A percentile compares a stretch with the other conserved stretches of the same genome.
Evolutionary conservation across 2,888 invertebrate genomes (phyloP).

Genomic region (Apamea monoglypha): DNA sequence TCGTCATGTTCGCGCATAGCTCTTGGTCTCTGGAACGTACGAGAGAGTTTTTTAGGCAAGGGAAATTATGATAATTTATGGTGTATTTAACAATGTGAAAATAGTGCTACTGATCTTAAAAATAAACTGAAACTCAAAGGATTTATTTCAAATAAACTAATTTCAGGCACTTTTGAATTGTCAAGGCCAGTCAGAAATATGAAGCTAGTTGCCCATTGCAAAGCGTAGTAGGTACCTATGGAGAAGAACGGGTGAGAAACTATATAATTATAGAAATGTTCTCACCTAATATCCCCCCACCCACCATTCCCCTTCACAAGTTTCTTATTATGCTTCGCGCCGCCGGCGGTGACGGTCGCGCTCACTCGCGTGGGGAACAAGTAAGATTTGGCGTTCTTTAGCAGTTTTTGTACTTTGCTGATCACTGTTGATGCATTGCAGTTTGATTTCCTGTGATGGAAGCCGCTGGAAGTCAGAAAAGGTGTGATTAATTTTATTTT

Average conservation of each 20-base stretch:
- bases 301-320: slow-evolving; percentile 98
- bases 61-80: too few relatives aligned
- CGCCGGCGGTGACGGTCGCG: slow-evolving; percentile 93
- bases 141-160: too few relatives aligned
- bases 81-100: too few relatives aligned
- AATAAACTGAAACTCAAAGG: too few relatives aligned
- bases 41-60: too few relatives aligned
- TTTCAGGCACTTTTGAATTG: too few relatives aligned
- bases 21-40: slow-evolving; percentile 92
- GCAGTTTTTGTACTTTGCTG: slow-evolving; percentile 95
- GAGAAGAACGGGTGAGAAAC: too few relatives aligned
- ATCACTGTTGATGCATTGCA: slow-evolving; percentile 96
- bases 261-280: not conserved
- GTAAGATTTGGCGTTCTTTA: slow-evolving; percentile 93
- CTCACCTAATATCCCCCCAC: slow-evolving; percentile 95
- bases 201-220: too few relatives aligned
- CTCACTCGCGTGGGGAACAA: slow-evolving; percentile 93
- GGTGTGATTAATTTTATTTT: not conserved
- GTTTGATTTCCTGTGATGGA: slow-evolving; percentile 98
- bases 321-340: slow-evolving; percentile 96
- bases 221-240: too few relatives aligned
- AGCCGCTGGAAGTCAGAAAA: slow-evolving; percentile 92
- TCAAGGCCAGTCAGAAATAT: too few relatives aligned
- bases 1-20: slow-evolving; percentile 94
- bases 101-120: too few relatives aligned